Base-by-base conservation (phyloP, 2,888 invertebrate species). In the Pristionchus exspectatus region DNA sequence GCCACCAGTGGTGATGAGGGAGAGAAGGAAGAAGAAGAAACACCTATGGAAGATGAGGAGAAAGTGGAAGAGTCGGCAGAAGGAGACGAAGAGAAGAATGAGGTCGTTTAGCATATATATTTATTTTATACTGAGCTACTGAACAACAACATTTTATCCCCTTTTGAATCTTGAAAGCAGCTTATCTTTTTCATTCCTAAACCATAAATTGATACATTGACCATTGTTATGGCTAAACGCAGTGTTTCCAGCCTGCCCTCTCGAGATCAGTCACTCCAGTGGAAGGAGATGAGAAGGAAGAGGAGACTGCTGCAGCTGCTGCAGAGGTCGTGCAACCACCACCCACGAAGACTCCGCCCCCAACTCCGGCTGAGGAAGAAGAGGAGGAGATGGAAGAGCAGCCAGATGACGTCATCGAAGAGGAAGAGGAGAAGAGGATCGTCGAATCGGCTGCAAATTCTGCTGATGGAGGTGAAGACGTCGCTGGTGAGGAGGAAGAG, bases 211-310 rank as follows among this genome's bases (percentile, higher is more conserved):
- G 38, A 38, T 3, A 5, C 38, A 50, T 50, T 50, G 44, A 50
- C 9, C 44, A 50, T 10, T 50, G 44, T 50, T 7, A 9, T 50
- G 44, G 44, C 44, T 50, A 50, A 50, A 50, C 12, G 44, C 0
- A 3, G 44, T 50, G 9, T 12, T 44, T 77, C 21, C 24, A 77
- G 77, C 77, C 77, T 4, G 33, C 14, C n/a, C 77, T 77, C 24
- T 77, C 77, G 44, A 21, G 77, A 14, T 18, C 24, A 2, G 27
- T 10, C 14, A 50, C 81, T 50, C 50, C 81, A 27, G 14, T 16
- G 81, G 27, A 81, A 21, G 81, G n/a, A 27, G 81, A 81, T 50
- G 33, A 54, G 50, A 50, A 81, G 27, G 81, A 81, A n/a, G 81
- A 54, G 27, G 74, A 77, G 44, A 0, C 16, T 30, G 63, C 30